These are phyloP conservation scores for Rhinopomastus cyanomelas DNA, from an alignment of 2,113 vertebrate species.

Conservation along the genomic window DNA sequence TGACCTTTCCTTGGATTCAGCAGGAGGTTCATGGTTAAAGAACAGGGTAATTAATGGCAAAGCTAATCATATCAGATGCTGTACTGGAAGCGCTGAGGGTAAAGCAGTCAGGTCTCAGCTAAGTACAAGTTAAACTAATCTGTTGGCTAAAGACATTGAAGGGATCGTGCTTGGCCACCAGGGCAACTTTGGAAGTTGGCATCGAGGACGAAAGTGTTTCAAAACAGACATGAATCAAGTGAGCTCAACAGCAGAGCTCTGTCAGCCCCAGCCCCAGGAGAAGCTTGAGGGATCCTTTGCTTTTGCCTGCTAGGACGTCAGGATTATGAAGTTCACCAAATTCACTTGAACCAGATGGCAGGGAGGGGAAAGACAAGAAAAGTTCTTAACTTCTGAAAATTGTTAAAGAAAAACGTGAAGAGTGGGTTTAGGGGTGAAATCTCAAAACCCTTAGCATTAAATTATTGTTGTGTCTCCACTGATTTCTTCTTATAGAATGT, in stretches of 20 bases:
- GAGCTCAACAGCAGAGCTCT: neutral
- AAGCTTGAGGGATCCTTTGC: neutral
- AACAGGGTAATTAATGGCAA: slow-evolving; percentile 49
- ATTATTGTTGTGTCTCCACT: neutral
- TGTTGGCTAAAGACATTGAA: neutral
- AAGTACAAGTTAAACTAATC: neutral
- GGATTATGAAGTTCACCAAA: neutral
- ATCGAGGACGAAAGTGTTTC: neutral
- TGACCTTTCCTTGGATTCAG: slow-evolving; percentile 50
- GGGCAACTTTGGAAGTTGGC: neutral
- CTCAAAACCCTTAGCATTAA: neutral
- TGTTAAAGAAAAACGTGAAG: neutral
- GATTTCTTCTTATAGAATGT: neutral
- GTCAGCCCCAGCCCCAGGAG: neutral
- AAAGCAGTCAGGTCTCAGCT: slow-evolving; percentile 21
- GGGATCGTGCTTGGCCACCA: neutral
- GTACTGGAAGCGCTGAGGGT: neutral
- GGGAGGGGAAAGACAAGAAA: neutral
- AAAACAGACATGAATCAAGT: neutral
- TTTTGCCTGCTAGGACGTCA: neutral
- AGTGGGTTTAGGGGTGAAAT: neutral
- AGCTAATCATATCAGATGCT: slow-evolving; percentile 44
- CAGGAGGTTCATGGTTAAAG: slow-evolving; percentile 27
- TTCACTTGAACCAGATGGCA: neutral
- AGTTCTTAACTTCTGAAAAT: neutral